A percentile compares a stretch with the other conserved stretches of the same genome.
Conservation (phyloP, 2,797 vertebrate genomes). For the Syngnathus rostellatus region DNA sequence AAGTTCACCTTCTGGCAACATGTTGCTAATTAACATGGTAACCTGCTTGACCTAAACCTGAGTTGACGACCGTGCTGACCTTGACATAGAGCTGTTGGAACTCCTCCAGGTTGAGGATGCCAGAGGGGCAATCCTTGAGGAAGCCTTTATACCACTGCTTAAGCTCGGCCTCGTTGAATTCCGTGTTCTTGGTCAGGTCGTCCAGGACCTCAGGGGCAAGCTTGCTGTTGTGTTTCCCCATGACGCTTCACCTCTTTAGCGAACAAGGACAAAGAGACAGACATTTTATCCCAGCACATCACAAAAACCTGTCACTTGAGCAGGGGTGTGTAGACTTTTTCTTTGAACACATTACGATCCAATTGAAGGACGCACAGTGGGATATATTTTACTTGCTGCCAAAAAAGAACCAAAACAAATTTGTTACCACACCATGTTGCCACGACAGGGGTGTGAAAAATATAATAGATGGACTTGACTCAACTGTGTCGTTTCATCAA, state of each 20-base stretch:
- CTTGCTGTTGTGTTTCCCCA: slow-evolving; percentile 98
- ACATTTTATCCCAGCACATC: no score
- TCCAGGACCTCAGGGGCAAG: slow-evolving; percentile 93
- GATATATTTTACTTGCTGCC: no score
- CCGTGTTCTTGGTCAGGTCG: slow-evolving; percentile 90
- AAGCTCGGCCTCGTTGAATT: slow-evolving; percentile 94
- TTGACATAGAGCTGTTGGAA: slow-evolving; percentile 98
- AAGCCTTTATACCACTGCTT: slow-evolving; percentile 99
- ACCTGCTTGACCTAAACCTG: background rate
- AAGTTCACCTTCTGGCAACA: background rate
- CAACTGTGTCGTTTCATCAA: background rate
- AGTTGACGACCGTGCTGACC: slow-evolving; percentile 59
- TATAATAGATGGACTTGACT: background rate
- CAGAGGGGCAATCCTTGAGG: slow-evolving; percentile 93
- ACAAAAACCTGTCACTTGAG: no score
- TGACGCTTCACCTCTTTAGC: slow-evolving; percentile 56
- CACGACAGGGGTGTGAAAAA: background rate
- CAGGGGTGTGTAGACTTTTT: no score
- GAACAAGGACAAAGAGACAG: background rate
- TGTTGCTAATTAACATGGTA: background rate
- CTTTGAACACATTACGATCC: no score
- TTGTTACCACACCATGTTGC: background rate
- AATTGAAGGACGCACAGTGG: no score
- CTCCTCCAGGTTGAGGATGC: slow-evolving; percentile 95
- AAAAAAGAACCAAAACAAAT: background rate